Base-by-base conservation (phyloP, 2,113 vertebrate genomes). In the Pyrgilauda ruficollis region DNA sequence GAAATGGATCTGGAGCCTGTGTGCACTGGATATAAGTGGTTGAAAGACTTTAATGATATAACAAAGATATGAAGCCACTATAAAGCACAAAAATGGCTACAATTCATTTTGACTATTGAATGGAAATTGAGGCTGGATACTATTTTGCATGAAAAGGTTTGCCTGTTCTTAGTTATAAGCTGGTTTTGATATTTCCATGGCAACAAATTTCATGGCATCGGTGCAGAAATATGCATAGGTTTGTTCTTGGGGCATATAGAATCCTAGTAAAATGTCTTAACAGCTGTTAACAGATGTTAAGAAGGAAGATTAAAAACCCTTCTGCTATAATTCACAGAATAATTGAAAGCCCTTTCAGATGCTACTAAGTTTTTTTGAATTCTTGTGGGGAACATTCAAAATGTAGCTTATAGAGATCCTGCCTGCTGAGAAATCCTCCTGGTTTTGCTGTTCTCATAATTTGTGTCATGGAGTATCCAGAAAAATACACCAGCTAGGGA, bases 131-230 rank as follows among this genome's bases (percentile, higher is more conserved):
- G 39, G 8, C 35, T 90, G 14, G 43, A 63, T 82, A 35, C 27
- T 82, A 33, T 70, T 90, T 93, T 87, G 37, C 15, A 27, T 72
- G n/a, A 90, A 93, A 1, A 8, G 16, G 9, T 90, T 93, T 77
- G 9, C 22, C 68, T 0, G 0, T 93, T 94, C 55, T 87, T 75
- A 85, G 31, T 79, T 70, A 75, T 35, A 73, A 30, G 9, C 17
- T 79, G 7, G 0, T 89, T 92, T 85, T 83, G 13, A 5, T 79
- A 68, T 89, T 93, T 52, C 58, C 68, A 63, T 90, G 73, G 69
- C 64, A 96, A 95, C 61, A 76, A 67, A 93, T 59, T 95, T 90
- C 20, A 89, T 61, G 50, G n/a, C 31, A 73, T 61, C 69, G 44
- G 37, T 8, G 8, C 35, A 76, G 52, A 81, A 74, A 21, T 73